Evolutionary conservation across 1,140 invertebrate genomes (phyloP).

Genomic region (Drosophila nebulosa): DNA sequence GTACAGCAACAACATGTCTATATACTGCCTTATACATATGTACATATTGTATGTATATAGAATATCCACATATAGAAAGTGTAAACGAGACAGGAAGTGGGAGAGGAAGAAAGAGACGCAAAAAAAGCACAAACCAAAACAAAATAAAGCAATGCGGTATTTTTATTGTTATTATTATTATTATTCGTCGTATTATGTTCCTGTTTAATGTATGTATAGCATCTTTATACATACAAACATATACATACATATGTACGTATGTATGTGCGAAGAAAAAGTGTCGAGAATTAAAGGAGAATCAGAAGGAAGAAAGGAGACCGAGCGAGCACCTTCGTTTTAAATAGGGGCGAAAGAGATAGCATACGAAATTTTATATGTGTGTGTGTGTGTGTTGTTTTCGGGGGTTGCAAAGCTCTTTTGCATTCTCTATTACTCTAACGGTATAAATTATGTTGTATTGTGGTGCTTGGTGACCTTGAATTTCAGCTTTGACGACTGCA

Average conservation of each 20-base stretch:
- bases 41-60: slow-evolving; percentile 18
- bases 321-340: slow-evolving; percentile 1
- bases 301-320: too few relatives aligned
- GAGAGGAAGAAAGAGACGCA: neutral
- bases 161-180: neutral
- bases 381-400: slow-evolving; percentile 16
- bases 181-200: neutral
- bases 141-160: slow-evolving; percentile 1
- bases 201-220: neutral
- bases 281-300: neutral
- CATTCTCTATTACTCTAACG: slow-evolving; percentile 14
- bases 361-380: neutral
- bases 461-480: slow-evolving; percentile 51
- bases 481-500: slow-evolving; percentile 16
- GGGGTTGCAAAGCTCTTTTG: slow-evolving; percentile 40
- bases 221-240: neutral
- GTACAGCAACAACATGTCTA: slow-evolving; percentile 3
- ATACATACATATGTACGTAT: neutral
- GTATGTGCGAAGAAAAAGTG: neutral
- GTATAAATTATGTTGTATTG: slow-evolving; percentile 39
- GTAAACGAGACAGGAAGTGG: neutral
- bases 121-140: neutral
- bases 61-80: neutral
- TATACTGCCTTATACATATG: too few relatives aligned
- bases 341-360: slow-evolving; percentile 26